Evolutionary conservation across 2,888 invertebrate species (phyloP).

Genomic region (Oxyscelio sp.): DNA sequence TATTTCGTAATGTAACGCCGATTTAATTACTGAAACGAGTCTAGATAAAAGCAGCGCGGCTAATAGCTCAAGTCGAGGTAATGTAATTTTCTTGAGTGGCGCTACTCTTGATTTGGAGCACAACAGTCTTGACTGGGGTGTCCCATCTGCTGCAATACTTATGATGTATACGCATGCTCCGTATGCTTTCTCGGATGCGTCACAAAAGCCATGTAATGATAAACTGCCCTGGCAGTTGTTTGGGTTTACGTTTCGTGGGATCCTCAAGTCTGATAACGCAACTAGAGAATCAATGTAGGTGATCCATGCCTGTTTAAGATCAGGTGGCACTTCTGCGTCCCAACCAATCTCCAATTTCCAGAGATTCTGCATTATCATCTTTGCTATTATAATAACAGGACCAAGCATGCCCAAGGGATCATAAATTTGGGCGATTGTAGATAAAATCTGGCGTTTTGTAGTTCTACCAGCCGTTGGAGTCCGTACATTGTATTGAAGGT

Average conservation of each 20-base stretch:
- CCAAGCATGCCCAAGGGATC: conserved; percentile 68
- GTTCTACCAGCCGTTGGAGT: too few relatives aligned
- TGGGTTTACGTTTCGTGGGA: conserved; percentile 34
- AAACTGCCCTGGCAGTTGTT: neutral
- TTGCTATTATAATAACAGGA: conserved; percentile 61
- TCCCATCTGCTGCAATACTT: neutral
- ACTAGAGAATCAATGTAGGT: conserved; percentile 1
- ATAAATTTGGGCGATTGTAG: conserved; percentile 63
- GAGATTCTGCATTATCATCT: conserved; percentile 63
- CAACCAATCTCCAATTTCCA: conserved; percentile 44
- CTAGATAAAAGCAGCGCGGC: conserved; percentile 39
- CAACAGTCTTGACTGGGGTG: conserved; percentile 10
- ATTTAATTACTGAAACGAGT: conserved; percentile 5
- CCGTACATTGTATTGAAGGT: too few relatives aligned
- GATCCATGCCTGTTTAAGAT: conserved; percentile 4
- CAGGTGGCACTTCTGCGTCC: conserved; percentile 29
- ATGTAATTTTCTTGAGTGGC: conserved; percentile 24
- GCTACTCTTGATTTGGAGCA: conserved; percentile 73
- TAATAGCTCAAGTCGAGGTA: conserved; percentile 52
- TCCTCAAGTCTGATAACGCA: conserved; percentile 29
- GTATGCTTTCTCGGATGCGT: conserved; percentile 58
- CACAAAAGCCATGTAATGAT: conserved; percentile 74
- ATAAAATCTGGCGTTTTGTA: conserved; percentile 58
- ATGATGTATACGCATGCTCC: conserved; percentile 69
- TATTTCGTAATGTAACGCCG: conserved; percentile 4